Percentiles rank a stretch among this genome's conserved stretches.
These are phyloP conservation scores for Seladonia tumulorum DNA, from an alignment of 2,888 invertebrate genomes.

Conservation along the genomic window DNA sequence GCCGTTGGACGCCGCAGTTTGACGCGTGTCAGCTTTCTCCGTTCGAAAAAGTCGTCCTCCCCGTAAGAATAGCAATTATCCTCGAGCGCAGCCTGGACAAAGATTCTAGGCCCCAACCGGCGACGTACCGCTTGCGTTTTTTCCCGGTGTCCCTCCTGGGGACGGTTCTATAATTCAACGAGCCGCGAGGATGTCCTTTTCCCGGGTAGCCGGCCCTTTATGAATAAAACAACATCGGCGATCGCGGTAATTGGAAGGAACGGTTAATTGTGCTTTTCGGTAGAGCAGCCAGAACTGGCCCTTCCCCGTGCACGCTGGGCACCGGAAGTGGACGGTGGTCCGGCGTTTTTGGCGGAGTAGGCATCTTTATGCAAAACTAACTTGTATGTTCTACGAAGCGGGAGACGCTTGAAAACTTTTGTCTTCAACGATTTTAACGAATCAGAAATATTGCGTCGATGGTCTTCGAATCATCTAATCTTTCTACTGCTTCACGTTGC, in stretches of 20 bases:
- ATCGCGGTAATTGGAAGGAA: conserved; percentile 50
- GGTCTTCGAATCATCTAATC: too few species aligned
- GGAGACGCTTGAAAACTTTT: too few species aligned
- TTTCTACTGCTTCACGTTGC: too few species aligned
- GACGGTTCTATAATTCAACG: conserved; percentile 36
- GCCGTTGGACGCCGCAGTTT: conserved; percentile 45
- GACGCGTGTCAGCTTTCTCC: conserved; percentile 57
- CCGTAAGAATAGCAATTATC: conserved; percentile 55
- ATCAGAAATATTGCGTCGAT: too few species aligned
- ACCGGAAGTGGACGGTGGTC: background rate
- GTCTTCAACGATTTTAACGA: too few species aligned
- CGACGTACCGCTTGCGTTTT: conserved; percentile 10
- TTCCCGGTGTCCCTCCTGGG: conserved; percentile 6
- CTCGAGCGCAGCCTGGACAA: background rate
- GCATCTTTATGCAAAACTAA: background rate
- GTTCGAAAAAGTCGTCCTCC: conserved; percentile 32
- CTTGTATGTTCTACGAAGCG: too few species aligned
- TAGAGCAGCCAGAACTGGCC: background rate
- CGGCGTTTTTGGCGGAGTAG: background rate
- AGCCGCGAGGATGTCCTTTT: conserved; percentile 34
- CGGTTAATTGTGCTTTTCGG: conserved; percentile 54
- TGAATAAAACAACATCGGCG: conserved; percentile 50
- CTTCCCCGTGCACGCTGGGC: background rate
- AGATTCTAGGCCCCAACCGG: background rate
- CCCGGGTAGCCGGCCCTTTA: conserved; percentile 22